Evolutionary conservation across 30 jellyfish, hydroid and myxozoan genomes (phyloP), one percentile per base, ranked within the genome.

Genomic region (Turritopsis rubra): DNA sequence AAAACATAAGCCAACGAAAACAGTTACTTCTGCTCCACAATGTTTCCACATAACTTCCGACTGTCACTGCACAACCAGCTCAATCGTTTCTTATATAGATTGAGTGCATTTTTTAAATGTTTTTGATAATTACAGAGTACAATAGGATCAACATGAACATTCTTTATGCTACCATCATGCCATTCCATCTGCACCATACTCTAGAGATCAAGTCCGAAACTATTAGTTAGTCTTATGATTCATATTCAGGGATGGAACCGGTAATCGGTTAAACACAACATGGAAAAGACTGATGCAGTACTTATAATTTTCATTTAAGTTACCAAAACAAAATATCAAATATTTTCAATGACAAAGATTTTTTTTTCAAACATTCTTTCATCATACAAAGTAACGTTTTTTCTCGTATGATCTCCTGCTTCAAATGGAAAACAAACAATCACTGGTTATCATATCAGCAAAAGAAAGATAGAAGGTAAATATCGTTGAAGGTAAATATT

Each of bases 111-210:
- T 72, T 85, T 87, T 23, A 92, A 82, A 71, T 88, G 88, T 18
- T 86, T 86, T 89, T 81, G 88, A 54, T 92, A 92, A 29, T 84
- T 82, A 9, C 80, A 82, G 26, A 92, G 93, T 1, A 75, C 66
- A 60, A 79, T 95, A 0, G 98, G 98, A 85, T 92, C 98, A 5
- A 92, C 98, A 73, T 92, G 98, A 9, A 87, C 96, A 82, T 92
- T 92, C 75, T 92, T 92, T 17, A 92, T 75, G 79, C 93, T 88
- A 0, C 98, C 98, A 82, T 92, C 96, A 78, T 88, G 89, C 98
- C 98, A 92, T 28, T 92, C 92, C 75, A 92, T 83, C 73, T 92
- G 98, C 21, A 92, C 85, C 98, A 92, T 92, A 66, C 98, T 86
- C 98, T 92, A 68, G 16, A 19, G 28, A 81, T 17, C 18, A 52